A percentile compares a stretch with the other conserved stretches of the same genome.
Evolutionary conservation across 2,113 vertebrate species (phyloP).

Genomic region (Tympanuchus pallidicinctus): DNA sequence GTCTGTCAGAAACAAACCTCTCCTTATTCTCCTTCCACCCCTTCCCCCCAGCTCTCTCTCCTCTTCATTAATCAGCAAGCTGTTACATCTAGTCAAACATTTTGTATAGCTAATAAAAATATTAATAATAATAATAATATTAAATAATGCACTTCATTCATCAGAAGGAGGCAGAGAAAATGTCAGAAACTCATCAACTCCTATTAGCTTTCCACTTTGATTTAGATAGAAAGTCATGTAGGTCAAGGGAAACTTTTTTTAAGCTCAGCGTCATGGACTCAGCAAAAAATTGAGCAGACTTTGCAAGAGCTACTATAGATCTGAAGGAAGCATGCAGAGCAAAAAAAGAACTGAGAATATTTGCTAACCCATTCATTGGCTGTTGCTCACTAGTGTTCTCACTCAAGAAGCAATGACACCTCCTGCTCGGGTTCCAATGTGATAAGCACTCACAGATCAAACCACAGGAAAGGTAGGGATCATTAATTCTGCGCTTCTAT

Average conservation of each 20-base stretch:
- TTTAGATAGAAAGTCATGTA: not conserved
- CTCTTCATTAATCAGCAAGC: not conserved
- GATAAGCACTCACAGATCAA: conserved; percentile 40
- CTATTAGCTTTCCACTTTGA: not conserved
- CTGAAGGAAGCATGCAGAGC: not conserved
- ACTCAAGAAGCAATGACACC: not conserved
- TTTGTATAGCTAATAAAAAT: not conserved
- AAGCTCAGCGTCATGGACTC: not conserved
- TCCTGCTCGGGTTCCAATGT: not conserved
- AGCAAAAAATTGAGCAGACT: not conserved
- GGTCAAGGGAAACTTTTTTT: not conserved
- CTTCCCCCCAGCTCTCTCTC: not conserved
- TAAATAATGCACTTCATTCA: not conserved
- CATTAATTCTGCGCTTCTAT: conserved; percentile 38
- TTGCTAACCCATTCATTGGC: not conserved
- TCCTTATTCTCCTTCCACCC: not conserved
- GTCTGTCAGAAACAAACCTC: not conserved
- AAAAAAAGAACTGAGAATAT: conserved; percentile 32
- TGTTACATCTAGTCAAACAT: not conserved
- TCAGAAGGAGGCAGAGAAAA: not conserved
- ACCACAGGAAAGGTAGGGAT: conserved; percentile 28
- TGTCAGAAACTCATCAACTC: not conserved
- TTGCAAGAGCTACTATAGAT: not conserved
- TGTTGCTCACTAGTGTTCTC: not conserved
- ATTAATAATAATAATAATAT: not conserved